Evolutionary conservation across 2,888 invertebrate genomes (phyloP), one percentile per base, ranked within the genome.

Genomic region (Chalcosyrphus nemorum): DNA sequence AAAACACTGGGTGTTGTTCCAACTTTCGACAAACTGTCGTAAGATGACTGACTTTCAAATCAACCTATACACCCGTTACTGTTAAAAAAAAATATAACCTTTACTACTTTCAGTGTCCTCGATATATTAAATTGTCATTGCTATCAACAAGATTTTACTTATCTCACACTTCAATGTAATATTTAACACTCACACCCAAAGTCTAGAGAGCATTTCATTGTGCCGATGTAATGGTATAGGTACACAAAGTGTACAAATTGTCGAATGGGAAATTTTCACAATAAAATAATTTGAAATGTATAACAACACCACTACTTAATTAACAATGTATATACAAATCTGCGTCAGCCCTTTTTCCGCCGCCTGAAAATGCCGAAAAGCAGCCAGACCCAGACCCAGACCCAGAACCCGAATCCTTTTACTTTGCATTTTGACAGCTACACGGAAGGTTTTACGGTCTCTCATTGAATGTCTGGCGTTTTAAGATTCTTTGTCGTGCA

Each of bases 231-330:
- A 57, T 45, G 15, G 19, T 56, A 47, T 19, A 59, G 24, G 24
- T 45, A 75, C 65, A 65, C 45, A 52, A 59, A 27, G 32, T 59
- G 59, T 45, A 81, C 81, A 81, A 81, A 66, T 82, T 82, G 71
- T 66, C 63, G 54, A 72, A 78, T 78, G 63, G 59, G 17, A 68
- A 75, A 74, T 74, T 75, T 84, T 80, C 78, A 70, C 74, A 75
- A 84, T 84, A 84, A 84, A 80, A 84, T 84, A 80, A 84, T 84
- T 84, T 70, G 80, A 80, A 84, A 75, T 84, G 84, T 84, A 70
- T 75, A 84, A 84, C 84, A 84, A 84, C 84, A 84, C 84, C 84
- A 84, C 84, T 78, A 84, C 80, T 84, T 84, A 84, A 84, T 84
- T 84, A 84, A 84, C 78, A 84, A 84, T 84, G 74, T 84, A 80